Base-by-base conservation (phyloP, 2,888 invertebrate species). In the Hanleya hanleyi region DNA sequence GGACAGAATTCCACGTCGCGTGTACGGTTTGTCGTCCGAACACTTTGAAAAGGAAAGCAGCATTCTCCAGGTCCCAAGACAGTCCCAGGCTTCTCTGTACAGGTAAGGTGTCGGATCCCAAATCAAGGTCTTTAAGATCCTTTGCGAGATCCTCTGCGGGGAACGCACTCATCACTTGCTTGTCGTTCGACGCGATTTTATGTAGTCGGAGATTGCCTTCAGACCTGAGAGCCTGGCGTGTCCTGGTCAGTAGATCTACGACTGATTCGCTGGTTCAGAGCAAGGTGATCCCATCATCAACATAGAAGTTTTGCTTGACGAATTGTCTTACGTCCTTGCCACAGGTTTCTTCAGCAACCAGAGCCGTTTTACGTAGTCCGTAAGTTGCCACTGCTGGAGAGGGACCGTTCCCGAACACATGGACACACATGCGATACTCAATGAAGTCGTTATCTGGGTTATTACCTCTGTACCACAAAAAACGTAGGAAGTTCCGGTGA, bases 221-320 rank as follows among this genome's bases (percentile, higher is more conserved):
- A 4, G 61, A 22, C 29, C 15, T 29, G 12, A 70, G 26, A 5
- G 50, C 64, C 18, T 64, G 15, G 18, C 68, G 70, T 15, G 71
- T 75, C 12, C 57, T 66, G 26, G 51, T 64, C 50, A 77, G 15
- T 1, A 77, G 41, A 29, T 38, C 29, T 4, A 69, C 47, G 18
- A 74, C 76, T 26, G 71, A 36, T 1, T 50, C 67, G 3, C 5
- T 33, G 5, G 65, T n/a, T 50, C 65, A 38, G 2, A 64, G 29
- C 5, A 69, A 67, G 15, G 49, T 51, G 3, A 74, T 67, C 1
- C 68, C 74, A 36, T 76, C 74, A 32, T 76, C 76, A 3, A 76
- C 74, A 61, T 76, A 76, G 41, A 75, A 76, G 38, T 71, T 67
- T 15, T 51, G 47, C 6, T 26, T 22, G 18, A 76, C 74, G 41